These are phyloP conservation scores for Aphelinus atriplicis DNA, from an alignment of 1,140 invertebrate species.

Conservation along the genomic window DNA sequence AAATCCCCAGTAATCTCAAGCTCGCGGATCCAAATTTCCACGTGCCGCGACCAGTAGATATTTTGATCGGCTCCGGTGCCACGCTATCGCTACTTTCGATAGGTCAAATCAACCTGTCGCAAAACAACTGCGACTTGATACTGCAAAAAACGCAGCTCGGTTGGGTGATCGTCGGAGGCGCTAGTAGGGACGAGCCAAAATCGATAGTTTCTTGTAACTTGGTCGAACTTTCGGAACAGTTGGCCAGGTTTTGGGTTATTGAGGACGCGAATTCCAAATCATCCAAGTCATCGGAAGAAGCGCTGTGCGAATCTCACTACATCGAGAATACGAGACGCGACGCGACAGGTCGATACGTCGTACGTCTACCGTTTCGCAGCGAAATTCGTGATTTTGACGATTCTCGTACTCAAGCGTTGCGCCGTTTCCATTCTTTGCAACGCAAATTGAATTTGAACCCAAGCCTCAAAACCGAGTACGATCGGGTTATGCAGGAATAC, in stretches of 20 bases:
- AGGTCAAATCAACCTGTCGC: constrained; percentile 8
- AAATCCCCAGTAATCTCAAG: background rate
- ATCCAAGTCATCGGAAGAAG: background rate
- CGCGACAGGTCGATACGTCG: background rate
- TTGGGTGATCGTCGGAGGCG: background rate
- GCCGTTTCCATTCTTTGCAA: background rate
- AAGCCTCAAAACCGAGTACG: background rate
- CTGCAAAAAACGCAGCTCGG: background rate
- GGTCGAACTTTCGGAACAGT: background rate
- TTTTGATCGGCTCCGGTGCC: background rate
- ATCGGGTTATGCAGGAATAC: background rate
- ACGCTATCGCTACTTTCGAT: constrained; percentile 1
- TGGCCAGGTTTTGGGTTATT: background rate
- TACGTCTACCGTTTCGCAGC: constrained; percentile 3
- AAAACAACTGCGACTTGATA: background rate
- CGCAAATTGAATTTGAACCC: background rate
- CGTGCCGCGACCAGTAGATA: too few species aligned
- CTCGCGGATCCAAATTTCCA: constrained; percentile 14
- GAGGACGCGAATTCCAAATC: too few species aligned
- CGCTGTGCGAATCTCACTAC: background rate
- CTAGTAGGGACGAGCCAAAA: background rate
- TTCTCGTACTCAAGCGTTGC: background rate
- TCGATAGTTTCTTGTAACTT: background rate
- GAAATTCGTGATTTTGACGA: background rate
- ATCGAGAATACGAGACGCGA: background rate